Conservation (phyloP, 2,888 invertebrate genomes). For the Lycaena phlaeas region DNA sequence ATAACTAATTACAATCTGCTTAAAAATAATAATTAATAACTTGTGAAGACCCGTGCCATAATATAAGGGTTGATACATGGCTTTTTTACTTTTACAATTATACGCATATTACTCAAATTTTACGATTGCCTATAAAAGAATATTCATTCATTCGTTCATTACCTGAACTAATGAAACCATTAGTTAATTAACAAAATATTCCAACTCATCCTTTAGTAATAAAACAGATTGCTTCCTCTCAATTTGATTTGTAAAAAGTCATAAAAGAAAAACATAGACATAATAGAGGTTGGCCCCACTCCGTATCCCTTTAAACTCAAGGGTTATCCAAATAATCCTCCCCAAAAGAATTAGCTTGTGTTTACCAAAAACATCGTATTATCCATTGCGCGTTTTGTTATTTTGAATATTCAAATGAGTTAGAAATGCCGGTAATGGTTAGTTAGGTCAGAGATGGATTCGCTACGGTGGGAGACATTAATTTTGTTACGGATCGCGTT, state of each 20-base stretch:
- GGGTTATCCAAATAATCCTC: constrained; percentile 35
- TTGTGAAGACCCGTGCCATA: no score
- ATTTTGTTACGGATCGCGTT: constrained; percentile 60
- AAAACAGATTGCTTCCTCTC: neutral
- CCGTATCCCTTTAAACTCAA: constrained; percentile 26
- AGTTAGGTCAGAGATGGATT: constrained; percentile 49
- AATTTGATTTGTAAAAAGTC: constrained; percentile 3
- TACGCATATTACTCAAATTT: no score
- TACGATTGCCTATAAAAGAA: no score
- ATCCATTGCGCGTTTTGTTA: constrained; percentile 40
- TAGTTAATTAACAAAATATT: constrained; percentile 6
- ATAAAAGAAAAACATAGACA: constrained; percentile 6
- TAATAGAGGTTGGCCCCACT: constrained; percentile 5
- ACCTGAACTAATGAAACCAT: no score
- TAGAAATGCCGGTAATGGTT: constrained; percentile 55
- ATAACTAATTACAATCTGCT: no score
- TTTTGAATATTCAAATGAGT: constrained; percentile 54
- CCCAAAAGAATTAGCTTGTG: constrained; percentile 22
- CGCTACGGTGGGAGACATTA: constrained; percentile 33
- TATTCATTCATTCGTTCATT: no score
- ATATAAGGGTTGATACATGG: no score
- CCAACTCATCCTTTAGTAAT: constrained; percentile 17
- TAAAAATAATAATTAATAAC: no score
- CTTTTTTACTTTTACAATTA: no score
- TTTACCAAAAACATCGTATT: constrained; percentile 12